These are phyloP conservation scores for Plutella xylostella DNA, from an alignment of 2,888 invertebrate genomes.

Conservation along the genomic window DNA sequence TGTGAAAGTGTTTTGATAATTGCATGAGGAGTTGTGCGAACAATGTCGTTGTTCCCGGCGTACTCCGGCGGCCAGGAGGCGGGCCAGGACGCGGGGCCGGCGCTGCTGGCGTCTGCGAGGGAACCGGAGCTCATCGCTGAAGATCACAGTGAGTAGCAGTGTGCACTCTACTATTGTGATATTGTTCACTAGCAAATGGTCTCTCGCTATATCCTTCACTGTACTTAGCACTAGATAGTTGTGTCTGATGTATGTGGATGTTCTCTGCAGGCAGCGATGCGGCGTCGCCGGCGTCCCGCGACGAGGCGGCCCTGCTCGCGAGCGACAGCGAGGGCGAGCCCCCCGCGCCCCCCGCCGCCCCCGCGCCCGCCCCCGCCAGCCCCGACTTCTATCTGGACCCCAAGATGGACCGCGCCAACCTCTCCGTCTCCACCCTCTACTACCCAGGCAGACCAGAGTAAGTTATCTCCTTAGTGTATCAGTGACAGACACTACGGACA, in stretches of 20 bases:
- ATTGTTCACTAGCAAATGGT: too few species aligned
- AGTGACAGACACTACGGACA: too few species aligned
- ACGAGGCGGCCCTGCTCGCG: slow-evolving; percentile 34
- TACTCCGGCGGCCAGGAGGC: slow-evolving; percentile 23
- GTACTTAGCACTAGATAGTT: too few species aligned
- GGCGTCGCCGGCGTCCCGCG: background rate
- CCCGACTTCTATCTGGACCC: slow-evolving; percentile 71
- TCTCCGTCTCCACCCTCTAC: slow-evolving; percentile 71
- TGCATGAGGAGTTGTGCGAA: background rate
- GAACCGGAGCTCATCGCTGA: background rate
- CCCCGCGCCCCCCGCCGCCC: slow-evolving; percentile 8
- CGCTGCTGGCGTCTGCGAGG: slow-evolving; percentile 15
- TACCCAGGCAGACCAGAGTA: slow-evolving; percentile 74
- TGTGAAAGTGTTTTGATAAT: too few species aligned
- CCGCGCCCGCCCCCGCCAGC: slow-evolving; percentile 13
- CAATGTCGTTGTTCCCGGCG: slow-evolving; percentile 39
- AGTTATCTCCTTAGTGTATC: too few species aligned
- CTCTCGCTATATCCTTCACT: too few species aligned
- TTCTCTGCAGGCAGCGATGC: background rate
- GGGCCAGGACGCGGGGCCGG: slow-evolving; percentile 13
- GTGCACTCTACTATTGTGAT: too few species aligned
- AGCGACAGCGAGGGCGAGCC: slow-evolving; percentile 35
- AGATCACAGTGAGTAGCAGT: background rate
- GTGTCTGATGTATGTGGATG: too few species aligned
- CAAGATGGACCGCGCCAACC: slow-evolving; percentile 65